Base-by-base conservation (phyloP, 2,113 vertebrate genomes). In the Anoura caudifer region DNA sequence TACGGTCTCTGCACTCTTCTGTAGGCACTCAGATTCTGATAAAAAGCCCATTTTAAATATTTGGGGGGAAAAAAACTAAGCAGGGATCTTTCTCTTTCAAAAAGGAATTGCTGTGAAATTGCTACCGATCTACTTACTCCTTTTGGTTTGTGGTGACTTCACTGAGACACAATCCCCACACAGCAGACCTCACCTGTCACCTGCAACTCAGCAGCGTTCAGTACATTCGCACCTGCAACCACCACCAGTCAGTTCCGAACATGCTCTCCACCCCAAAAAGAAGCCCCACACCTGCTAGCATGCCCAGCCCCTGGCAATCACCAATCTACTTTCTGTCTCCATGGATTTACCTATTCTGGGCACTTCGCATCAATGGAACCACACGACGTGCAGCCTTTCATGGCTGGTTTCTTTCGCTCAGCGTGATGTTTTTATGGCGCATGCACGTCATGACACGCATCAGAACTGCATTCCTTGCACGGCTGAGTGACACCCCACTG, bases 311-410 rank as follows among this genome's bases (percentile, higher is more conserved):
- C 8, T 4, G 12, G 59, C 28, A 17, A 33, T 24, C 45, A 33
- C 11, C 7, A 3, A 0, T 14, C 12, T 1, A 36, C 45, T 20
- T 4, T 9, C 45, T 24, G 20, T 8, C 43, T 22, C 33, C 63
- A 4, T 0, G 0, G 28, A 3, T 11, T n/a, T 28, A 19, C 47
- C 56, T 2, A 3, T 1, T 26, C 31, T 0, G 1, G 69, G 8
- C 2, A 1, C 20, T 31, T 45, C 31, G 7, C 0, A 1, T 4
- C 1, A 24, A 13, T 0, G 11, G 45, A 11, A 19, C 17, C 63
- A 19, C 7, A 3, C 1, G 0, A 2, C 0, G 9, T 0, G 15
- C 9, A 47, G 38, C 45, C 67, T 9, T 15, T 2, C 1, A 4
- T 1, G 13, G 0, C n/a, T 3, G 4, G 63, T 4, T 19, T 5